These are phyloP conservation scores for Polypedilum pembai DNA, from an alignment of 1,140 invertebrate genomes.

Conservation along the genomic window DNA sequence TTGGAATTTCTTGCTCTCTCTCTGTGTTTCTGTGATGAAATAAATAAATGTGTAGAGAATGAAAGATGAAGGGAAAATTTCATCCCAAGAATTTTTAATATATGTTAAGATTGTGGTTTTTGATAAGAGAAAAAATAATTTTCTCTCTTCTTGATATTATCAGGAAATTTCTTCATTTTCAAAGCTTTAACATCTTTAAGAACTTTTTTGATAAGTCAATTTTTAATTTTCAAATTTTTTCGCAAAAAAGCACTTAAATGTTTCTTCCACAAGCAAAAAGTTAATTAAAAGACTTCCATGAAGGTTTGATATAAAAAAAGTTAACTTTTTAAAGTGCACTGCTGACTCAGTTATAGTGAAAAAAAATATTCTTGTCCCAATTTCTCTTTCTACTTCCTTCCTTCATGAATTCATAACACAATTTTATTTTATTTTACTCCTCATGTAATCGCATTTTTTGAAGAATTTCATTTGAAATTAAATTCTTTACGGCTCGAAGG, in stretches of 20 bases:
- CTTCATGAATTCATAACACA: neutral
- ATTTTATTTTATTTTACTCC: neutral
- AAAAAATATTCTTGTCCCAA: neutral
- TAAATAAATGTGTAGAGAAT: neutral
- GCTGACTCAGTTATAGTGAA: too few relatives aligned
- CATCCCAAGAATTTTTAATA: neutral
- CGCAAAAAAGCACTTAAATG: too few relatives aligned
- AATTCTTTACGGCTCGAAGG: slow-evolving; percentile 16
- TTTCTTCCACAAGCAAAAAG: too few relatives aligned
- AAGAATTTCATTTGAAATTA: slow-evolving; percentile 4
- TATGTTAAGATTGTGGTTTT: neutral
- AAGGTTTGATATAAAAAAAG: too few relatives aligned
- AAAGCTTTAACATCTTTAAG: too few relatives aligned
- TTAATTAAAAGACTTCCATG: too few relatives aligned
- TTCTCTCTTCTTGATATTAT: neutral
- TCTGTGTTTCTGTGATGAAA: neutral
- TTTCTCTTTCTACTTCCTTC: neutral
- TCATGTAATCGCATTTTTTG: neutral
- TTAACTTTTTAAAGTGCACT: too few relatives aligned
- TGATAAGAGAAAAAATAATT: neutral
- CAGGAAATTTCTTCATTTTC: too few relatives aligned
- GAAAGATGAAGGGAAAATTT: neutral
- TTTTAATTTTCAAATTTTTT: too few relatives aligned
- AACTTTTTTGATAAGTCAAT: too few relatives aligned
- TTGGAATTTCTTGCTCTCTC: neutral